These are phyloP conservation scores for Penelope pileata DNA, from an alignment of 2,113 vertebrate species.

Conservation along the genomic window DNA sequence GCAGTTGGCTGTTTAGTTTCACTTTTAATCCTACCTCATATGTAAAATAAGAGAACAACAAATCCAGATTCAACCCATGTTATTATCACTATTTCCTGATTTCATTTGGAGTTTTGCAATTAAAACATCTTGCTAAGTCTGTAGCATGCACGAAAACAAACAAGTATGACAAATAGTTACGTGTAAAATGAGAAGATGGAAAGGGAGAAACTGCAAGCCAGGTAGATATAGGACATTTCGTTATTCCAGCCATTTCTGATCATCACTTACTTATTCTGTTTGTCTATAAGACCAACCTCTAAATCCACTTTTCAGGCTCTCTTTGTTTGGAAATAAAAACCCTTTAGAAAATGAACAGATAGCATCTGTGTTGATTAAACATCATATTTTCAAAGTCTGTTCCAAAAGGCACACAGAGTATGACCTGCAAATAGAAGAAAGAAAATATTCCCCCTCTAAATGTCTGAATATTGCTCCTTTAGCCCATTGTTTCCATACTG, in stretches of 20 bases:
- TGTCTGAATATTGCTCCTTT: neutral
- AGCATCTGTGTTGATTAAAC: neutral
- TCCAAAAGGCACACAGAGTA: neutral
- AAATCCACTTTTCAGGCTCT: neutral
- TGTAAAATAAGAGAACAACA: neutral
- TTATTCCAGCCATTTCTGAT: neutral
- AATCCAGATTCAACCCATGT: neutral
- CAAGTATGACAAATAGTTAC: neutral
- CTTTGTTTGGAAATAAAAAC: neutral
- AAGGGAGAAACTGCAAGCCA: neutral
- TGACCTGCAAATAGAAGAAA: slow-evolving; percentile 4
- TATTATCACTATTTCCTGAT: neutral
- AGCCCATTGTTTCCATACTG: neutral
- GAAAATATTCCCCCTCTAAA: neutral
- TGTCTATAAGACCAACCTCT: neutral
- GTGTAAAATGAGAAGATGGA: neutral
- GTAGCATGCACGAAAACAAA: neutral
- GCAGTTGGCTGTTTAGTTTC: neutral
- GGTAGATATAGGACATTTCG: neutral
- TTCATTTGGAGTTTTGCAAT: neutral
- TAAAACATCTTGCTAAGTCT: neutral
- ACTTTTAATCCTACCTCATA: neutral
- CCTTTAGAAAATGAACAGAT: neutral
- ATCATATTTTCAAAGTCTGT: neutral
- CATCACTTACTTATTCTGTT: neutral